Evolutionary conservation across 2,113 vertebrate genomes (phyloP), one percentile per base, ranked within the genome.

Genomic region (Coracopsis vasa): DNA sequence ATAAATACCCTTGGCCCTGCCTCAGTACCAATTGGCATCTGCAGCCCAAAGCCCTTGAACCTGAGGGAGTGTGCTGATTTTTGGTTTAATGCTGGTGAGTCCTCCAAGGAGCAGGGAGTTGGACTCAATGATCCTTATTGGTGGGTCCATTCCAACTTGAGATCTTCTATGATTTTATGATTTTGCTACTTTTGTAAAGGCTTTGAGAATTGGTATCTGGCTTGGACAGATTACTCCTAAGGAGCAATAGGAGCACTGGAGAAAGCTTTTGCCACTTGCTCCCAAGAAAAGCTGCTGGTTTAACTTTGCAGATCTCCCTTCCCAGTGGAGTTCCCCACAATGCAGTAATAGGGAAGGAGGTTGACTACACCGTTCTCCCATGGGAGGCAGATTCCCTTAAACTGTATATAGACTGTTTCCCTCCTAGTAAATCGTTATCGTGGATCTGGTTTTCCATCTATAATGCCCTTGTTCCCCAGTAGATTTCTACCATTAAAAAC

Each of bases 61-160:
- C 60, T 74, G n/a, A 42, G 53, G 27, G 53, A 62, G 5, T 42
- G 16, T 42, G 21, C n/a, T 86, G 53, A 48, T 54, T 35, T 48
- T 47, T 31, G 16, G 2, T 48, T 69, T 80, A 0, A 0, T 61
- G 17, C 0, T 69, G 31, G 25, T 15, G 6, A 28, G 15, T 42
- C 53, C 35, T 62, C 21, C 7, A n/a, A 61, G 29, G 16, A 86
- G 15, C 45, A 61, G 25, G 25, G 61, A 74, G 31, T 6, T 21
- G 29, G 31, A 69, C n/a, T 62, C 0, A 0, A 37, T 28, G 0
- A 47, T 28, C 17, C n/a, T 62, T 69, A 16, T 24, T 47, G 17
- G 12, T 28, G 45, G 14, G 14, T 11, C 65, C 45, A 31, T 69
- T 74, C 8, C 15, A 54, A 1, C 10, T 33, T 54, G 31, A 37